Conservation (phyloP, 2,888 invertebrate genomes). For the Cosmia pyralina region DNA sequence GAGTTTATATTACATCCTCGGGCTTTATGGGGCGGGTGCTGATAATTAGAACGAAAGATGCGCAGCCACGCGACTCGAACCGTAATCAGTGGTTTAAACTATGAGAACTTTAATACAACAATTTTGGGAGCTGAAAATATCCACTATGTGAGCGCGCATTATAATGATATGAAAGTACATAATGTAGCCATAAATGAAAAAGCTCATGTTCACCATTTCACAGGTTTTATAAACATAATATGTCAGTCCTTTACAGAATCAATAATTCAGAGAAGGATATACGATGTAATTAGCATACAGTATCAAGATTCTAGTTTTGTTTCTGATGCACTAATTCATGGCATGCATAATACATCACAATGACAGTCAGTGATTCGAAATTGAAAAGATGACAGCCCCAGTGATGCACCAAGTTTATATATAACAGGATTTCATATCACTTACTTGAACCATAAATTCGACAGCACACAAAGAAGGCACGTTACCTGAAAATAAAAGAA, state of each 20-base stretch:
- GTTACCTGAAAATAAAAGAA: constrained; percentile 51
- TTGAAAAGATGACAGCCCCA: neutral
- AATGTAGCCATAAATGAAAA: neutral
- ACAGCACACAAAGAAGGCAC: constrained; percentile 5
- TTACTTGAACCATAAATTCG: constrained; percentile 13
- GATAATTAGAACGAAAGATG: constrained; percentile 88
- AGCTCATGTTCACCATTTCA: neutral
- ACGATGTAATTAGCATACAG: neutral
- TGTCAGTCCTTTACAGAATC: neutral
- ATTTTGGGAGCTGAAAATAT: constrained; percentile 52
- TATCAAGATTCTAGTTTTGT: neutral
- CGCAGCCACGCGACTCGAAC: constrained; percentile 85
- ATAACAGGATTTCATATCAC: constrained; percentile 1
- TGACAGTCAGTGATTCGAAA: neutral
- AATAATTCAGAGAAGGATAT: neutral
- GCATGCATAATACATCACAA: neutral
- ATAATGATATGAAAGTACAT: neutral
- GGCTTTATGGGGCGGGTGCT: constrained; percentile 81
- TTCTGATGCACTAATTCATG: neutral
- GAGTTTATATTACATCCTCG: constrained; percentile 75
- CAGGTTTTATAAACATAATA: neutral
- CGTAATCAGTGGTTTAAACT: constrained; percentile 76
- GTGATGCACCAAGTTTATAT: neutral
- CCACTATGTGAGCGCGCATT: constrained; percentile 12
- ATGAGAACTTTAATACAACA: constrained; percentile 65